Base-by-base conservation (phyloP, 1,140 invertebrate species). In the Cecropterus lyciades region DNA sequence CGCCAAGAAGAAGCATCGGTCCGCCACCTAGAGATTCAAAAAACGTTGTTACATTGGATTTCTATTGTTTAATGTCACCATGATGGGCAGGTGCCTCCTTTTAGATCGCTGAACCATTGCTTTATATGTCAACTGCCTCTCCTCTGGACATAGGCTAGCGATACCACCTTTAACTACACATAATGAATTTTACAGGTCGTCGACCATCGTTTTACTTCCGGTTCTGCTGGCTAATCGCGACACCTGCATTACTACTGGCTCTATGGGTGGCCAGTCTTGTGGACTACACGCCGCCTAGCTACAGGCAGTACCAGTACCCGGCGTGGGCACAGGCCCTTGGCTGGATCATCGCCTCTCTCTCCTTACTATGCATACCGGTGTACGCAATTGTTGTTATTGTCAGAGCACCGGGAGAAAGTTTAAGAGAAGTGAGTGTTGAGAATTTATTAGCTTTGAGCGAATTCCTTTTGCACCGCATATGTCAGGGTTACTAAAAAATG, bases 241-340 rank as follows among this genome's bases (percentile, higher is more conserved):
- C 97, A 11, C 97, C 98, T 14, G 89, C 96, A 13, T 89, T 98
- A 14, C 95, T 98, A 64, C 94, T 98, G 94, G 95, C 95, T 49
- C 94, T 98, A 13, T 98, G 97, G 97, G 94, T 98, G 24, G 96
- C 97, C 74, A 97, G 96, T 76, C 93, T 98, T 75, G 95, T 98
- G 30, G 97, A 98, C 88, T 98, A 98, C 85, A 95, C 95, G 75
- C 94, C 96, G 17, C 96, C 97, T 1, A 96, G 95, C 46, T 97
- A 98, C 80, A 95, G 95, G 7, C 92, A 94, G 15, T 97, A 98
- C 75, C 89, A 93, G 15, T 98, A 97, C 86, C 97, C 98, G 0
- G 85, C 86, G 57, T 98, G 97, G 97, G 97, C 97, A 7, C 95
- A 97, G 78, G 95, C 93, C 3, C 87, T 98, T 13, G 98, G 98